Percentiles rank a stretch among this genome's conserved stretches.
Conservation (phyloP, 2,113 vertebrate species). For the Trematocara marginatum region DNA sequence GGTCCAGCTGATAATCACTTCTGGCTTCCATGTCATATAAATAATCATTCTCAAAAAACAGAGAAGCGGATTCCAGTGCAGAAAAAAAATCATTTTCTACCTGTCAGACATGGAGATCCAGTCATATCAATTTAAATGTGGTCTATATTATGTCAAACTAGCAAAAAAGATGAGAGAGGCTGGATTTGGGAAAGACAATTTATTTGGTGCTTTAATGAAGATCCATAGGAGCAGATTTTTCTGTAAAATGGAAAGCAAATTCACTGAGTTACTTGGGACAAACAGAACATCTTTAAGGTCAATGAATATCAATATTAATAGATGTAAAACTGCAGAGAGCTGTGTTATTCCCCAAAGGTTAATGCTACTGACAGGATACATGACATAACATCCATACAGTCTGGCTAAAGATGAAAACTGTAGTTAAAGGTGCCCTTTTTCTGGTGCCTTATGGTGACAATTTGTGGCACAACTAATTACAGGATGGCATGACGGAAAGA, state of each 20-base stretch:
- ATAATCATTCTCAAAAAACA: constrained; percentile 17
- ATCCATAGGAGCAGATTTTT: constrained; percentile 32
- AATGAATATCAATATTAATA: constrained; percentile 63
- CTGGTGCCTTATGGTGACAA: neutral
- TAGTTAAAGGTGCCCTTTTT: constrained; percentile 2
- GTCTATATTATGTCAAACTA: constrained; percentile 27
- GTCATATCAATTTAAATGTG: constrained; percentile 43
- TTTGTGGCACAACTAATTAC: neutral
- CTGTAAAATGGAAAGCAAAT: constrained; percentile 44
- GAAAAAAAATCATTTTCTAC: constrained; percentile 3
- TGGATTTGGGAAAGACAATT: constrained; percentile 45
- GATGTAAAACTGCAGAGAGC: constrained; percentile 36
- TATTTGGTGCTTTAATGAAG: constrained; percentile 61
- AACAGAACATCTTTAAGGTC: constrained; percentile 42
- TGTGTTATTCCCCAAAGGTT: constrained; percentile 14
- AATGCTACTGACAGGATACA: constrained; percentile 38
- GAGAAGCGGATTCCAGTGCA: constrained; percentile 8
- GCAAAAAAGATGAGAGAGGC: constrained; percentile 14
- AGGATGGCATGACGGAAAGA: neutral
- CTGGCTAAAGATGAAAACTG: neutral
- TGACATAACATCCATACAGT: constrained; percentile 2
- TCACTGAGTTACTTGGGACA: constrained; percentile 31
- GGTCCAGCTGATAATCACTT: constrained; percentile 25
- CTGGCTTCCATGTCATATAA: constrained; percentile 27
- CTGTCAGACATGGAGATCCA: constrained; percentile 24